Evolutionary conservation across 2,888 invertebrate genomes (phyloP), one percentile per base, ranked within the genome.

Genomic region (Apodemia duryi): DNA sequence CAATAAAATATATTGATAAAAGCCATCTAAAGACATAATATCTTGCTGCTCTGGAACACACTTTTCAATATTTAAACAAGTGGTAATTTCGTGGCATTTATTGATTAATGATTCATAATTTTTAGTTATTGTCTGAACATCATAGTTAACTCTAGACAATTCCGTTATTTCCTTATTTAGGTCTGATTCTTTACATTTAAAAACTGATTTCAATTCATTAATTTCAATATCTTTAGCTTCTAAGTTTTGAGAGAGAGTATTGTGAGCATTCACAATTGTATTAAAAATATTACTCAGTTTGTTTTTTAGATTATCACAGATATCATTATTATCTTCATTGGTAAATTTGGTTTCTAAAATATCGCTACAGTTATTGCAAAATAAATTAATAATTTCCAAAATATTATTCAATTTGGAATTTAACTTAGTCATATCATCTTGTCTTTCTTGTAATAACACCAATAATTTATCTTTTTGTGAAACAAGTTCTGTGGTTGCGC

Each of bases 1-100:
- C n/a, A 72, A 60, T 46, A 78, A 62, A 62, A 86, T 78, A 66
- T 71, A 68, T 61, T 82, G 77, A 64, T 77, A 74, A 41, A 68
- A 69, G 65, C 74, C 67, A 21, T 68, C 66, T 66, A 70, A 69
- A 52, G 67, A 66, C 52, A 71, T 68, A 21, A 21, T 21, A 62
- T 67, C 67, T 57, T 67, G 63, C 46, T 75, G 70, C 61, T 51
- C 67, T 2, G 66, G 67, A 21, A 69, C 60, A 66, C 72, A 67
- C 63, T 70, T 75, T 68, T 76, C 73, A 13, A 78, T 75, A 51
- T 77, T 74, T 61, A 76, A 74, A 60, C 70, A 68, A 11, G 69
- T 68, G 10, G 72, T 70, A 10, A 87, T 65, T 63, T 72, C 67
- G 9, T 64, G 70, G 4, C 77, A 68, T 69, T 77, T 80, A 6